Conservation (phyloP, 1,140 invertebrate species). For the Trinorchestia longiramus region DNA sequence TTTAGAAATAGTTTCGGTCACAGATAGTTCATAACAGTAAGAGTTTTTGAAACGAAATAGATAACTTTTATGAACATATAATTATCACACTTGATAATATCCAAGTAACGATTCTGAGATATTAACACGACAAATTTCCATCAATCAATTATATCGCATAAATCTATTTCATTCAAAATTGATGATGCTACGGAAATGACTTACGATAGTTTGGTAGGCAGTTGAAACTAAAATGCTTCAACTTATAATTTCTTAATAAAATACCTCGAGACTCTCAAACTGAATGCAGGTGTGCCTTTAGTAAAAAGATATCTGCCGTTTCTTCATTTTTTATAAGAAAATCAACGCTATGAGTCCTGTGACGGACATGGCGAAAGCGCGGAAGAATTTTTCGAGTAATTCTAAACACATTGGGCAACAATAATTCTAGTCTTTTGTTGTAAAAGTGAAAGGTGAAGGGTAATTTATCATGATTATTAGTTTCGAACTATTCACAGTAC, state of each 20-base stretch:
- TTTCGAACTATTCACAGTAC: background rate
- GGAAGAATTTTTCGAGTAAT: background rate
- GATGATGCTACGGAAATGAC: background rate
- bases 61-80: background rate
- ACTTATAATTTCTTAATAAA: too few relatives aligned
- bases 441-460: background rate
- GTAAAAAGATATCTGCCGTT: too few relatives aligned
- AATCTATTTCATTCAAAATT: background rate
- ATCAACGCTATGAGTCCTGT: too few relatives aligned
- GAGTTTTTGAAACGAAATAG: background rate
- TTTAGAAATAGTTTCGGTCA: background rate
- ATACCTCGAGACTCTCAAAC: too few relatives aligned
- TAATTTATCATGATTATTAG: background rate
- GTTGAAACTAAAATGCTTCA: too few relatives aligned
- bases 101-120: too few relatives aligned
- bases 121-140: too few relatives aligned
- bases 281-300: too few relatives aligned
- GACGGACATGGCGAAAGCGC: too few relatives aligned
- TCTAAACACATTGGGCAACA: background rate
- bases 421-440: background rate
- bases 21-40: background rate
- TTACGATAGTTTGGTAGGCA: background rate
- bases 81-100: too few relatives aligned
- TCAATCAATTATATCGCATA: background rate
- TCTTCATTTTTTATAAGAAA: too few relatives aligned